Percentiles rank a stretch among this genome's conserved stretches.
phyloP scores from a whole-genome alignment of 2,888 invertebrate species.

The Sepioteuthis lessoniana region DNA sequence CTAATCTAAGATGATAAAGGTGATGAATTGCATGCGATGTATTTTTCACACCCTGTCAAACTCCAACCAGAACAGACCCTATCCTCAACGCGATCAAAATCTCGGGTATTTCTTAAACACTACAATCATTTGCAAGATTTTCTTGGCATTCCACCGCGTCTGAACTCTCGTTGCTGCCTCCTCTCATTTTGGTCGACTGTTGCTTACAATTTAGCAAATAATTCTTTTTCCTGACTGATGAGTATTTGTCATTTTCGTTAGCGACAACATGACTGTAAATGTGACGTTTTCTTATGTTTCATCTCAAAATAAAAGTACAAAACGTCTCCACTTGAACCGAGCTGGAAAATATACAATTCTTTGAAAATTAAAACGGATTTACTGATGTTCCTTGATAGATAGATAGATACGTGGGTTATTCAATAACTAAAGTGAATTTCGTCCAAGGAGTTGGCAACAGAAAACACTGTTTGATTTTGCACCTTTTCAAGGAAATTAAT shows the following conservation, averaged over 20 bases:
- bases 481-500: too few relatives aligned
- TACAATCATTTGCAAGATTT: background rate
- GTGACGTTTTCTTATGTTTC: background rate
- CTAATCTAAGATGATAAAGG: slow-evolving; percentile 33
- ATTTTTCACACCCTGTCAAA: slow-evolving; percentile 23
- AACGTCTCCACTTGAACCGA: background rate
- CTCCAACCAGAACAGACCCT: background rate
- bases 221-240: background rate
- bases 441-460: too few relatives aligned
- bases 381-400: too few relatives aligned
- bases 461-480: too few relatives aligned
- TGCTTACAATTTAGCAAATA: background rate
- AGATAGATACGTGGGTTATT: too few relatives aligned
- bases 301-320: background rate
- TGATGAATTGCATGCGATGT: slow-evolving; percentile 1
- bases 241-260: slow-evolving; percentile 3
- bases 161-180: background rate
- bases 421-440: too few relatives aligned
- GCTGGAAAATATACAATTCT: too few relatives aligned
- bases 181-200: background rate
- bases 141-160: background rate
- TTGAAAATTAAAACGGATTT: too few relatives aligned
- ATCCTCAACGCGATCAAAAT: background rate
- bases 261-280: background rate
- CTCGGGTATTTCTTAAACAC: background rate